These are phyloP conservation scores for Drosophila tropicalis DNA, from an alignment of 1,140 invertebrate species.

Conservation along the genomic window DNA sequence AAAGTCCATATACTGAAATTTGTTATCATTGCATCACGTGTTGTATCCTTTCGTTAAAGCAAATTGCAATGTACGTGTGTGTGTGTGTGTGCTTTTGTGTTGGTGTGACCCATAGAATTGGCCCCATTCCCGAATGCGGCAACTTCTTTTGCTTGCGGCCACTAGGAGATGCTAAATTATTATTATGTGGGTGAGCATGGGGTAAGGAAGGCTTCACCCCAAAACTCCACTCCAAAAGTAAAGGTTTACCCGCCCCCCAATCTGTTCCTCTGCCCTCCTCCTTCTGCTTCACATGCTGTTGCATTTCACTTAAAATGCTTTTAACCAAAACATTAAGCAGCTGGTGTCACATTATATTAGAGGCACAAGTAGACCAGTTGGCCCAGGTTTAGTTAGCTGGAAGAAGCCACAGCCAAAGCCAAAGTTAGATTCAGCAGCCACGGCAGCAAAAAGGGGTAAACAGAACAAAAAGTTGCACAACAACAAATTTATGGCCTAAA, in stretches of 20 bases:
- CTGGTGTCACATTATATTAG: conserved; percentile 79
- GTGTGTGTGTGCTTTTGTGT: conserved; percentile 28
- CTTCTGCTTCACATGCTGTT: conserved; percentile 30
- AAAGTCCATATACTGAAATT: not conserved
- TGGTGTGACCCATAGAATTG: conserved; percentile 42
- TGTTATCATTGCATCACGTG: conserved; percentile 40
- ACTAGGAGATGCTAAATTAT: conserved; percentile 59
- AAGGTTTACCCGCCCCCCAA: too few relatives aligned
- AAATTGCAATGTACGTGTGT: conserved; percentile 60
- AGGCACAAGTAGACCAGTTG: too few relatives aligned
- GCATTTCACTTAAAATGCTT: conserved; percentile 81
- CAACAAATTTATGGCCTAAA: conserved; percentile 61
- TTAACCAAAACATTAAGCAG: conserved; percentile 81
- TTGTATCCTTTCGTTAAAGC: conserved; percentile 67
- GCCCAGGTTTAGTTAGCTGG: conserved; percentile 36
- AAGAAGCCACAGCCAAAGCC: conserved; percentile 18
- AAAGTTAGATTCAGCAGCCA: not conserved
- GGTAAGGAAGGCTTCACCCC: too few relatives aligned
- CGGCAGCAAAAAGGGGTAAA: conserved; percentile 5
- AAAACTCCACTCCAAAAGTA: too few relatives aligned
- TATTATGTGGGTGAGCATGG: conserved; percentile 28
- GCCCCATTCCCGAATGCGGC: conserved; percentile 5
- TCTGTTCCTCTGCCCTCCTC: too few relatives aligned
- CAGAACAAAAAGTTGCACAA: not conserved
- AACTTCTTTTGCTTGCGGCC: conserved; percentile 52